Percentiles rank a stretch among this genome's conserved stretches.
These are phyloP conservation scores for Okamejei kenojei DNA, from an alignment of 2,797 vertebrate species.

Conservation along the genomic window DNA sequence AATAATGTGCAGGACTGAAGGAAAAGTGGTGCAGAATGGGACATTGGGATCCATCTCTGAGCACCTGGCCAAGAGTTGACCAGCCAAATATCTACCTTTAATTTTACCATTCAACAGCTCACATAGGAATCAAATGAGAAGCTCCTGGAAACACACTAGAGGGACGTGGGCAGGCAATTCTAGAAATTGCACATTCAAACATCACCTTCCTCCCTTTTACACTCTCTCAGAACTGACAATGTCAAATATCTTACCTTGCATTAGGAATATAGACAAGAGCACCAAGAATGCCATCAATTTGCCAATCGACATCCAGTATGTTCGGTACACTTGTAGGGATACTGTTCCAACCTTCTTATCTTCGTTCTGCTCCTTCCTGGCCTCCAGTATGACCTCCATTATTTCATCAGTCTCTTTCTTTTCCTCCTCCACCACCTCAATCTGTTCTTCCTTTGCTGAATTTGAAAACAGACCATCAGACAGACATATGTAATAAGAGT, in stretches of 20 bases:
- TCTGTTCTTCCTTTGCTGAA: constrained; percentile 38
- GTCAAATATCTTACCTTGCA: constrained; percentile 74
- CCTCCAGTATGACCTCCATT: constrained; percentile 42
- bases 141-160: too few species aligned
- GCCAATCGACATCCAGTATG: constrained; percentile 80
- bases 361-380: constrained; percentile 82
- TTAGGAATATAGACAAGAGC: constrained; percentile 73
- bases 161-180: background rate
- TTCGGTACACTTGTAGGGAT: constrained; percentile 73
- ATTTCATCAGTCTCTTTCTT: constrained; percentile 42
- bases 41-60: too few species aligned
- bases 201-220: background rate
- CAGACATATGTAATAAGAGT: background rate
- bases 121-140: background rate
- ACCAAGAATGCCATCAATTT: constrained; percentile 61
- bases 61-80: too few species aligned
- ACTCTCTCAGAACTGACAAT: background rate
- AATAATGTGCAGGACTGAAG: too few species aligned
- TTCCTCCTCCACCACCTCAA: constrained; percentile 27
- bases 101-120: too few species aligned
- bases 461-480: background rate
- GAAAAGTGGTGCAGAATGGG: too few species aligned
- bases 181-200: background rate
- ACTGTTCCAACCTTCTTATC: constrained; percentile 79
- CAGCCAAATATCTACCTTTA: too few species aligned